Base-by-base conservation (phyloP, 2,113 vertebrate genomes). In the Pipra filicauda region DNA sequence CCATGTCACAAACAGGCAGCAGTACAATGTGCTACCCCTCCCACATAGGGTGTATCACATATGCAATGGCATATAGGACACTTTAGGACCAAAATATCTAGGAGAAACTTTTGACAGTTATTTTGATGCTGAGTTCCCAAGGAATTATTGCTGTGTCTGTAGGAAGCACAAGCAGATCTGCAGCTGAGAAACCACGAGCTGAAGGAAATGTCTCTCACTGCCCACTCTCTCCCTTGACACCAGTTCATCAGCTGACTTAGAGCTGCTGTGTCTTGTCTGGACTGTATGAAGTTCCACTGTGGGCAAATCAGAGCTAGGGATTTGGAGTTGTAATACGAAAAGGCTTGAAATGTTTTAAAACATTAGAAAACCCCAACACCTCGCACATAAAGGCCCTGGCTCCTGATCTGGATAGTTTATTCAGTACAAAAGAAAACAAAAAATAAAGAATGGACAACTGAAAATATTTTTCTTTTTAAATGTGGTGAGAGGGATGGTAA, bases 331-430 rank as follows among this genome's bases (percentile, higher is more conserved):
- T 41, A 65, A 54, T 35, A 4, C 41, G 54, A 80, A 80, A 84
- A 67, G 52, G 6, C 39, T 41, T 39, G 23, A 19, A 19, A 61
- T 35, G 9, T 48, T 76, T 67, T 62, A 71, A 67, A 62, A 39
- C 3, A 57, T n/a, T 13, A 49, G 9, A 39, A 70, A 70, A 4
- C 2, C 8, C 5, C 15, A 83, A 4, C 20, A n/a, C 9, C n/a
- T 89, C 3, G 3, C 41, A 59, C 8, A 33, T 2, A 3, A 70
- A 75, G 6, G 15, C 14, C 17, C 5, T 2, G 0, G 18, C 15
- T 87, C 33, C 33, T 52, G 28, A 66, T 49, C 9, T 26, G 30
- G 11, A 11, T 66, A 8, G 37, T 62, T 27, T 66, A 43, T 75
- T 79, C 26, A 18, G 24, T 20, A 52, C 7, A 43, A 37, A 83